Percentiles rank a stretch among this genome's conserved stretches.
These are phyloP conservation scores for Melieria crassipennis DNA, from an alignment of 2,888 invertebrate species.

Conservation along the genomic window DNA sequence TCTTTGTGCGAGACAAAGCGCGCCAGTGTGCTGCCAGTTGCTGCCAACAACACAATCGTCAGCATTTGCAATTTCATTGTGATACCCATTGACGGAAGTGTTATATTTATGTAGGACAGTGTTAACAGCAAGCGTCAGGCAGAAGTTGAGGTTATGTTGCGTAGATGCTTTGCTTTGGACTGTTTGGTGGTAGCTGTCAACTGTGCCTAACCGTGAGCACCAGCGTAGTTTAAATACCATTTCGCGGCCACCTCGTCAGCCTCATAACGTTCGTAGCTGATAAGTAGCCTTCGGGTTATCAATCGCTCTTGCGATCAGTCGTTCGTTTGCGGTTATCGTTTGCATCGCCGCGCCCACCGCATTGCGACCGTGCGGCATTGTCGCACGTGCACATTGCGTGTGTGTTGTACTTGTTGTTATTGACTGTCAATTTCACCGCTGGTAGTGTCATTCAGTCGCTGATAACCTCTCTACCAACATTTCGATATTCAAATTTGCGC, in stretches of 20 bases:
- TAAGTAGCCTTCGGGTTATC: not conserved
- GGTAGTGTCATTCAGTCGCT: too few species aligned
- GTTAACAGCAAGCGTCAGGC: too few species aligned
- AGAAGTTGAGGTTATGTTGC: too few species aligned
- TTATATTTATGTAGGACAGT: too few species aligned
- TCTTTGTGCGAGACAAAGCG: constrained; percentile 37
- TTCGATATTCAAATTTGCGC: too few species aligned
- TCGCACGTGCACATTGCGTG: too few species aligned
- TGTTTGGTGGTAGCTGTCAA: not conserved
- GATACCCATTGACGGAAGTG: too few species aligned
- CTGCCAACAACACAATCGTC: not conserved
- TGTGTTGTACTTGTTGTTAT: too few species aligned
- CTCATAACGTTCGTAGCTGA: not conserved
- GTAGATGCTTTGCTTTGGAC: not conserved
- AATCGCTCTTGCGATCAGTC: not conserved
- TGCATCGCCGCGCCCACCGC: not conserved
- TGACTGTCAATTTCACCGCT: too few species aligned
- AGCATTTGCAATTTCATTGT: too few species aligned
- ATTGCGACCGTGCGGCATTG: not conserved
- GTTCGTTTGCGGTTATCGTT: not conserved
- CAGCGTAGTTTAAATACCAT: constrained; percentile 7
- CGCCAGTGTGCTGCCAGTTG: not conserved
- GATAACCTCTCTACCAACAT: too few species aligned
- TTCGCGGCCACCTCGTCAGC: not conserved
- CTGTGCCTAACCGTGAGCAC: not conserved